Base-by-base conservation (phyloP, 2,888 invertebrate genomes). In the Ectobius pallidus region DNA sequence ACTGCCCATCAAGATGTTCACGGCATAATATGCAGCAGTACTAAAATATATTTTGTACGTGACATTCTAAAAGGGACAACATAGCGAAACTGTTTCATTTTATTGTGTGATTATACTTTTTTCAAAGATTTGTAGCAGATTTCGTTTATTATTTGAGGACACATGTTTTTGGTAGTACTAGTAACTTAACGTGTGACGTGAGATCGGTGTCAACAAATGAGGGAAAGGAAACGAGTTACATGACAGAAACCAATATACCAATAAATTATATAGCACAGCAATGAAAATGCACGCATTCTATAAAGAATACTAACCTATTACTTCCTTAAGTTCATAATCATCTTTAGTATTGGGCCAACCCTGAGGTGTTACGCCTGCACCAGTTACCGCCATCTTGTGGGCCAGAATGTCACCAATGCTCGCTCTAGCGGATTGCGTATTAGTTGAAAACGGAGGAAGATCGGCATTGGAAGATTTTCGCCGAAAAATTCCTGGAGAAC, bases 281-380 rank as follows among this genome's bases (percentile, higher is more conserved):
- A 44, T 46, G 4, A 44, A 4, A 68, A 14, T 68, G 18, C 39
- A 22, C 42, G 2, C 30, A 25, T 27, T 52, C 20, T 30, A 27
- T 49, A 61, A 71, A 20, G 55, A 62, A 78, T 81, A 88, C 90
- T 87, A 85, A 94, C 95, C 95, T 81, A 97, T 97, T 80, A 97
- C 94, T 86, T 97, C 96, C 79, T 92, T 90, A 80, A 97, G 85
- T 85, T 96, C 95, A 85, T 97, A 97, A 84, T 95, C 94, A 81
- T 95, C 94, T 84, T 93, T 92, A 81, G 89, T 91, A 86, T 95
- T 96, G 77, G 96, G 92, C 97, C 97, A 97, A 82, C 83, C 84
- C 78, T 82, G 76, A 46, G 75, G 76, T 58, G 78, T 71, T 69
- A 76, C 69, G 61, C 75, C 74, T 68, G 76, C 76, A 72, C 78